Base-by-base conservation (phyloP, 2,797 vertebrate species). In the Valencia hispanica region DNA sequence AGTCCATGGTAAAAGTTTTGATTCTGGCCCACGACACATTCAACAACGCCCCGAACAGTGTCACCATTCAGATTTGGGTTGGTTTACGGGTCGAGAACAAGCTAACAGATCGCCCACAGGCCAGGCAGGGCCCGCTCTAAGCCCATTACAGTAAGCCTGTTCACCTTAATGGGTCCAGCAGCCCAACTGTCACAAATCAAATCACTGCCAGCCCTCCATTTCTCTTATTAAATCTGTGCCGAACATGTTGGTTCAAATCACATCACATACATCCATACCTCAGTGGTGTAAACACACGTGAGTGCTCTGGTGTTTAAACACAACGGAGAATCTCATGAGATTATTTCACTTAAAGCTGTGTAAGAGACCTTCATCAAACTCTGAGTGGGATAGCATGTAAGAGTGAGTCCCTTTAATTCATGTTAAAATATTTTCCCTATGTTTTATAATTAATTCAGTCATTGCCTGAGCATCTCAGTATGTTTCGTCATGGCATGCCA, bases 131-230 rank as follows among this genome's bases (percentile, higher is more conserved):
- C 81, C 65, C 10, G 63, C 85, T 88, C 63, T 91, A 89, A 94
- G 87, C 89, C 87, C 91, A 91, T 94, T 93, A 94, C 88, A 91
- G 87, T 87, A 87, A 92, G 87, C 81, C 83, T 80, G 89, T 90
- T 91, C 89, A 86, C 88, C 89, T 91, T 91, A 90, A 91, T 90
- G 89, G 88, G 86, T 84, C 81, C 86, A 89, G 84, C 79, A 79
- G 89, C 86, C 88, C 89, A 88, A 90, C 90, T 91, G 91, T 92
- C 89, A 92, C 90, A 88, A 92, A 92, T 92, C 76, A 30, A 92
- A 89, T 91, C 86, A 89, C 66, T 84, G 90, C 90, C 92, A 92
- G 79, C 80, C 76, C 78, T 89, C 89, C 88, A 89, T 90, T 94
- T 92, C 84, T 81, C 74, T 89, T 89, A 92, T 92, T 92, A 91